Conservation (phyloP, 2,113 vertebrate species). For the Rhea americana region DNA sequence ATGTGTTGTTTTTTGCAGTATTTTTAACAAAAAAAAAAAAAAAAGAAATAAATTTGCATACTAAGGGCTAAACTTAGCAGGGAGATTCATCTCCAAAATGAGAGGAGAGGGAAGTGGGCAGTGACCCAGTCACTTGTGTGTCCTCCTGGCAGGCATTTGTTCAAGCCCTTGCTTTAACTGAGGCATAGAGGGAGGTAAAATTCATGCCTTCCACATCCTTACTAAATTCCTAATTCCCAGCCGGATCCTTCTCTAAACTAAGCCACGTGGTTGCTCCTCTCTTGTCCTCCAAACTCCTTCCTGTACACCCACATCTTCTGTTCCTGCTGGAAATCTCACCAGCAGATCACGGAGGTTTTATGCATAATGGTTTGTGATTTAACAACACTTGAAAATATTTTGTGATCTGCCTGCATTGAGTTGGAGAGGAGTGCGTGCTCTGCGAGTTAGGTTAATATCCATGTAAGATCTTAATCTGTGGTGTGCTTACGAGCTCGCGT, state of each 20-base stretch:
- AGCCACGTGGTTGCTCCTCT: background rate
- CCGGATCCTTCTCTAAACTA: background rate
- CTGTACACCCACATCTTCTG: too few species aligned
- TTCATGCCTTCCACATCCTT: too few species aligned
- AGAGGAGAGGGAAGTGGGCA: background rate
- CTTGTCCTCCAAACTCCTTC: background rate
- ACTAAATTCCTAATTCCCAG: too few species aligned
- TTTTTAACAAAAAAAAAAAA: background rate
- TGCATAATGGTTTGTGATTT: background rate
- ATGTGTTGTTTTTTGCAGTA: accelerated
- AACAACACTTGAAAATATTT: background rate
- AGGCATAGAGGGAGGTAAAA: too few species aligned
- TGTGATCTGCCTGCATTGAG: accelerated
- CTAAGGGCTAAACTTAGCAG: background rate
- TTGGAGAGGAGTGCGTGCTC: accelerated
- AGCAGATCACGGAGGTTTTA: too few species aligned
- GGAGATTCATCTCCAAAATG: background rate
- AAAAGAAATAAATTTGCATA: background rate
- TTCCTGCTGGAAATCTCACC: background rate
- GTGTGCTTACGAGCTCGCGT: accelerated
- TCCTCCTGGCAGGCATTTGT: accelerated
- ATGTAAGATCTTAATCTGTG: accelerated
- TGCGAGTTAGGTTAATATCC: accelerated
- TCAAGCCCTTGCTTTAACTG: background rate
- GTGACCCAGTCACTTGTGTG: background rate